Conservation (phyloP, 92 coral and sea anemone species). For the Diadumene lineata region DNA sequence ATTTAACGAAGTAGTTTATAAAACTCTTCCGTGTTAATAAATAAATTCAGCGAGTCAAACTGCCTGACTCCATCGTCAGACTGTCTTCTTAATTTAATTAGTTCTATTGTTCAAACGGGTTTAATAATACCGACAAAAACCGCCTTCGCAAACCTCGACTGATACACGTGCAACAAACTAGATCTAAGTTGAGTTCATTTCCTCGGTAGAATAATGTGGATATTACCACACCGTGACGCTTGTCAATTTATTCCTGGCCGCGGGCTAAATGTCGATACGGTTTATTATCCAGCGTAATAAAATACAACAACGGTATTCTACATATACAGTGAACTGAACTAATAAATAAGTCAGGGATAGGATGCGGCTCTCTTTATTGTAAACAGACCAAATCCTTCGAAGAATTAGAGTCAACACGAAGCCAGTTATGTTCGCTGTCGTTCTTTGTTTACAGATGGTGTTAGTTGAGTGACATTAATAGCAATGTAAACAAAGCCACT, state of each 20-base stretch:
- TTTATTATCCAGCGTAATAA: constrained; percentile 4
- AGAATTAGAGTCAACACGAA: background rate
- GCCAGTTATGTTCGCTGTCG: background rate
- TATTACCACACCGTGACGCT: background rate
- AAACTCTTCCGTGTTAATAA: background rate
- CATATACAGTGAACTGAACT: background rate
- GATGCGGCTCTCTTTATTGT: background rate
- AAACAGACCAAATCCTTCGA: background rate
- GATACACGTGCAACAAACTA: constrained; percentile 16
- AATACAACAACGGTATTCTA: constrained; percentile 22
- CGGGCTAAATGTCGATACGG: constrained; percentile 16
- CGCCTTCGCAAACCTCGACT: constrained; percentile 18
- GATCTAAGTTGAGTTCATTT: constrained; percentile 24
- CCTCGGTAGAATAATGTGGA: constrained; percentile 10
- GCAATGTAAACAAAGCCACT: constrained; percentile 27
- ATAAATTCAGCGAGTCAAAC: background rate
- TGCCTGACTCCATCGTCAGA: constrained; percentile 5
- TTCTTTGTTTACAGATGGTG: constrained; percentile 26
- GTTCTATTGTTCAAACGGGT: constrained; percentile 18
- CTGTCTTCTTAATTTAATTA: constrained; percentile 43
- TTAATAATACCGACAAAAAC: constrained; percentile 41
- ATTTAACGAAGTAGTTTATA: background rate
- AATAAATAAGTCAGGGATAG: constrained; percentile 10
- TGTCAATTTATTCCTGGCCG: constrained; percentile 9
- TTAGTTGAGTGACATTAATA: constrained; percentile 30